Evolutionary conservation across 2,797 vertebrate genomes (phyloP).

Genomic region (Ctenochaetus hawaiiensis): DNA sequence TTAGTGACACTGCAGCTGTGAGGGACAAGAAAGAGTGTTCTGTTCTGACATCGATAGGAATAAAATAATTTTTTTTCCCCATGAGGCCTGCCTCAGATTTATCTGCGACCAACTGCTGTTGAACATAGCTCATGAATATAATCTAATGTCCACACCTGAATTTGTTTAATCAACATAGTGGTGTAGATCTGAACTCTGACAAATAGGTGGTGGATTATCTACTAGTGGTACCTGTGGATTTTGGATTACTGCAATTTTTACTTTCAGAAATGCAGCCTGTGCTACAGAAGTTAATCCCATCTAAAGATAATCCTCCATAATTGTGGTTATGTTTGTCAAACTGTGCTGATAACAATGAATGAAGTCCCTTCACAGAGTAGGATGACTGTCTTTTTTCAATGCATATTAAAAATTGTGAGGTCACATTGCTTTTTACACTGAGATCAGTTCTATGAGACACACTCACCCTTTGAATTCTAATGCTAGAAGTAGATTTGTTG

Average conservation of each 20-base stretch:
- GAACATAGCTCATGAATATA: constrained; percentile 31
- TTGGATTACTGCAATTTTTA: constrained; percentile 72
- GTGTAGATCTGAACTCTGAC: constrained; percentile 36
- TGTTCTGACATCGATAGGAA: not conserved
- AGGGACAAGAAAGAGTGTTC: not conserved
- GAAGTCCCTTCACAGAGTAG: constrained; percentile 19
- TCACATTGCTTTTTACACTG: constrained; percentile 28
- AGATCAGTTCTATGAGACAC: constrained; percentile 15
- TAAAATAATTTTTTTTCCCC: not conserved
- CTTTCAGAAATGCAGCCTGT: constrained; percentile 67
- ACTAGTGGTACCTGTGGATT: constrained; percentile 62
- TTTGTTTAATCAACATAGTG: constrained; percentile 70
- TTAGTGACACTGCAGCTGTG: not conserved
- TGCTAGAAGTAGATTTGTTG: constrained; percentile 30
- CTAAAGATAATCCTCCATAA: constrained; percentile 73
- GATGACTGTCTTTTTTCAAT: not conserved
- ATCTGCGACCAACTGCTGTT: constrained; percentile 6
- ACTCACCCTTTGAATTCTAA: constrained; percentile 12
- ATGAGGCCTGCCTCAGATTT: constrained; percentile 1
- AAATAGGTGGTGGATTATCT: constrained; percentile 70
- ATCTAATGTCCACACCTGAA: constrained; percentile 51
- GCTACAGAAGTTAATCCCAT: constrained; percentile 67
- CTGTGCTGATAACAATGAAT: constrained; percentile 45
- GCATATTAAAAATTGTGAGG: constrained; percentile 24
- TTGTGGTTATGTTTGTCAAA: constrained; percentile 68